Conservation (phyloP, 2,113 vertebrate genomes). For the Micronycteris hirsuta region DNA sequence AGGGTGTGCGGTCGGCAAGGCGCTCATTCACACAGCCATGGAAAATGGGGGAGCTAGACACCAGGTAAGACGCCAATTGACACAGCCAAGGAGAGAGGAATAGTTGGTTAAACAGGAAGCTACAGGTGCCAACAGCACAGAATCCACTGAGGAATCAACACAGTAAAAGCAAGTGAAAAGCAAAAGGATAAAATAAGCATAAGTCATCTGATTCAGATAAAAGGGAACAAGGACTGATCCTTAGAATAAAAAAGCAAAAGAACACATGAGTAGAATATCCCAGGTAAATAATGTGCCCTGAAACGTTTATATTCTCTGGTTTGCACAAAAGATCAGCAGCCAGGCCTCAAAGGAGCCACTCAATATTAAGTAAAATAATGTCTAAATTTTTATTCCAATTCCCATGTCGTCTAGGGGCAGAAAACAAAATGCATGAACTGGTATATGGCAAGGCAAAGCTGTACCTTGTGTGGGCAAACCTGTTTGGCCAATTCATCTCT, state of each 20-base stretch:
- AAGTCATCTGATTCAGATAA: neutral
- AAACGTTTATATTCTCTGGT: neutral
- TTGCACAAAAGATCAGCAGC: neutral
- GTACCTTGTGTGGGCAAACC: neutral
- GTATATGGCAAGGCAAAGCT: neutral
- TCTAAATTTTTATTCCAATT: neutral
- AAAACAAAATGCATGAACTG: neutral
- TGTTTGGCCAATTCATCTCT: neutral
- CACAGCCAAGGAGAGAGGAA: conserved; percentile 76
- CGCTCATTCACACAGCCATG: conserved; percentile 98
- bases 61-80: conserved; percentile 75
- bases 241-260: conserved; percentile 65
- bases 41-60: conserved; percentile 97
- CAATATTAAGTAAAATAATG: neutral
- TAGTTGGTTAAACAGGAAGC: conserved; percentile 68
- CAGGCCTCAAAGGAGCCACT: neutral
- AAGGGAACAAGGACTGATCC: neutral
- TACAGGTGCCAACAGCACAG: conserved; percentile 57
- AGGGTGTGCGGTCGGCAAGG: conserved; percentile 98
- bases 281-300: neutral
- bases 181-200: conserved; percentile 52
- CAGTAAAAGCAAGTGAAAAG: conserved; percentile 57
- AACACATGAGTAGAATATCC: neutral
- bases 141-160: conserved; percentile 51
- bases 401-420: neutral